Evolutionary conservation across 2,113 vertebrate genomes (phyloP).

Genomic region (Trochalopteron elliotii): DNA sequence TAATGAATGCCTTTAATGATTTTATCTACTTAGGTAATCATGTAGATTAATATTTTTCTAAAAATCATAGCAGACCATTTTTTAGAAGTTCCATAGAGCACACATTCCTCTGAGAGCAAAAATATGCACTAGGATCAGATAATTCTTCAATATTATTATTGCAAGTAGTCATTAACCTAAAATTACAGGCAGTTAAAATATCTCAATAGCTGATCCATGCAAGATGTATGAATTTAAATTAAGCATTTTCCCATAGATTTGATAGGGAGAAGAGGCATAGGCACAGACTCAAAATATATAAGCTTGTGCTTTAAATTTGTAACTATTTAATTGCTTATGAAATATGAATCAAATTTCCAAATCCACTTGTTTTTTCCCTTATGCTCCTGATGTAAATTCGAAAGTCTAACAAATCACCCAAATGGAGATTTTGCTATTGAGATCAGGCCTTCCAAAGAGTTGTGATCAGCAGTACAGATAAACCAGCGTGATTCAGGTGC

Average conservation of each 20-base stretch:
- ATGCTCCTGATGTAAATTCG: neutral
- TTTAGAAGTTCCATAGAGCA: neutral
- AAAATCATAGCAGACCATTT: neutral
- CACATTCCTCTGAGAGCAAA: neutral
- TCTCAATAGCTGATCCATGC: conserved; percentile 1
- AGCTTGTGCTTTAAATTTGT: conserved; percentile 12
- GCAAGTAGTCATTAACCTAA: conserved; percentile 38
- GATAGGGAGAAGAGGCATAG: neutral
- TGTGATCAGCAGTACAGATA: neutral
- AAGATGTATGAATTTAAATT: conserved; percentile 32
- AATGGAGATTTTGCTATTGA: neutral
- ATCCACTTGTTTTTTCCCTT: conserved; percentile 5
- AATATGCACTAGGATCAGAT: neutral
- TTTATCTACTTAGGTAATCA: conserved; percentile 26
- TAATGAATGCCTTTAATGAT: conserved; percentile 15
- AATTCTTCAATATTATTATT: conserved; percentile 40
- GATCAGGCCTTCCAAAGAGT: neutral
- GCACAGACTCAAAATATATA: neutral
- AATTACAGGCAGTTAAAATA: neutral
- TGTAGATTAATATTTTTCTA: conserved; percentile 16
- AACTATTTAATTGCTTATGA: conserved; percentile 35
- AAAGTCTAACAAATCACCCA: neutral
- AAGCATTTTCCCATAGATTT: conserved; percentile 6
- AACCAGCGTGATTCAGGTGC: neutral
- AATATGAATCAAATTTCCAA: conserved; percentile 13